Percentiles rank a stretch among this genome's conserved stretches.
These are phyloP conservation scores for Pao palembangensis DNA, from an alignment of 2,113 vertebrate genomes.

Conservation along the genomic window DNA sequence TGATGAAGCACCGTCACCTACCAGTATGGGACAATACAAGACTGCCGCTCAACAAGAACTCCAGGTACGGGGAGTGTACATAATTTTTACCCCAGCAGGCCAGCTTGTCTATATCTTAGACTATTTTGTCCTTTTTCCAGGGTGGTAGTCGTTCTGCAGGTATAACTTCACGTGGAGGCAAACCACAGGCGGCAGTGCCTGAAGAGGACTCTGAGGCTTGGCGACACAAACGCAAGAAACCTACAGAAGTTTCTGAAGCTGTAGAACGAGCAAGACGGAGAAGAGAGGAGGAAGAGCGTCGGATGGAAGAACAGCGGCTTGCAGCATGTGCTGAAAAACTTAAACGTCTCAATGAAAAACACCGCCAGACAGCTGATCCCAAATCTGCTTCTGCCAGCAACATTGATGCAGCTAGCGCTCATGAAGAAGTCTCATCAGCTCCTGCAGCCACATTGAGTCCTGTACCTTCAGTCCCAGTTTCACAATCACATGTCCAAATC, in stretches of 20 bases:
- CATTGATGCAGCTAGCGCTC: constrained; percentile 29
- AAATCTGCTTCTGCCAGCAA: constrained; percentile 30
- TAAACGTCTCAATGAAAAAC: constrained; percentile 93
- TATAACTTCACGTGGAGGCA: constrained; percentile 48
- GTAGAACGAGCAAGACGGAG: constrained; percentile 92
- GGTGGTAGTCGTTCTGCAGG: constrained; percentile 37
- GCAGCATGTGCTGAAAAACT: constrained; percentile 97
- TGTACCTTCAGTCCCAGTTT: constrained; percentile 28
- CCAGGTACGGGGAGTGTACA: constrained; percentile 76
- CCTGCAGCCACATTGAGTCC: constrained; percentile 44
- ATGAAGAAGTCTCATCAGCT: constrained; percentile 31
- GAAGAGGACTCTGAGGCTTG: constrained; percentile 92
- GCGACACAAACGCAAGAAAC: constrained; percentile 92
- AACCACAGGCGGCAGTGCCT: constrained; percentile 55
- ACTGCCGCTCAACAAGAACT: constrained; percentile 71
- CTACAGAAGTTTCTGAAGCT: constrained; percentile 87
- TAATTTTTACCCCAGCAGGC: not conserved
- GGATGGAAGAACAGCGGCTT: constrained; percentile 95
- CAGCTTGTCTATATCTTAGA: not conserved
- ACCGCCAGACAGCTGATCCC: constrained; percentile 65
- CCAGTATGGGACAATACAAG: constrained; percentile 74
- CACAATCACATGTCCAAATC: constrained; percentile 37
- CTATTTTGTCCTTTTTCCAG: constrained; percentile 26
- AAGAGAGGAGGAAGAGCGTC: constrained; percentile 92
- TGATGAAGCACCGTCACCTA: constrained; percentile 69